Percentiles rank a stretch among this genome's conserved stretches.
These are phyloP conservation scores for Phylloscopus whistleri DNA, from an alignment of 2,113 vertebrate species.

Conservation along the genomic window DNA sequence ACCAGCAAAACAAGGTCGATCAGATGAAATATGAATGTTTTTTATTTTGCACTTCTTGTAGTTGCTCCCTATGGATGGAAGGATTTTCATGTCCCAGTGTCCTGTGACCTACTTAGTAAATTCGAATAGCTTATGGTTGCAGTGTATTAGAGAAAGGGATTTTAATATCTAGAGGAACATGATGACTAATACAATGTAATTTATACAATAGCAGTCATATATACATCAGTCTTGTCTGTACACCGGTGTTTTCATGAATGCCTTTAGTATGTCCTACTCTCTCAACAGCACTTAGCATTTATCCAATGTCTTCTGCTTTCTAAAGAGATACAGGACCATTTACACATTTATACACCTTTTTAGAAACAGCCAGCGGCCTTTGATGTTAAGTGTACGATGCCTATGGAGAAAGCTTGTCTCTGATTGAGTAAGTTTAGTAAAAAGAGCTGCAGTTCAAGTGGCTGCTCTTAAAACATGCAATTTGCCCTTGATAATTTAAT, in stretches of 20 bases:
- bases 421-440: neutral
- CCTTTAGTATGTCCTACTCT: neutral
- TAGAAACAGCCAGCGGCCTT: neutral
- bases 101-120: slow-evolving; percentile 52
- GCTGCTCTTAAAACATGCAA: neutral
- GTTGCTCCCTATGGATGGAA: neutral
- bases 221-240: neutral
- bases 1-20: neutral
- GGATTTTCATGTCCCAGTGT: slow-evolving; percentile 38
- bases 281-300: neutral
- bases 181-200: neutral
- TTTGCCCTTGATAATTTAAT: neutral
- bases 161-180: slow-evolving; percentile 15
- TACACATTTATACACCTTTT: neutral
- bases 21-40: neutral
- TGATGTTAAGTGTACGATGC: neutral
- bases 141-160: slow-evolving; percentile 37
- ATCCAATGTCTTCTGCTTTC: neutral
- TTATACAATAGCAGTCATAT: neutral
- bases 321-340: neutral
- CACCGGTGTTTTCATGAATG: neutral
- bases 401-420: neutral
- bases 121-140: slow-evolving; percentile 2
- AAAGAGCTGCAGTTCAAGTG: neutral
- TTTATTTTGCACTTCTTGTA: neutral